These are phyloP conservation scores for Drosophila helvetica DNA, from an alignment of 2,888 invertebrate genomes.

Conservation along the genomic window DNA sequence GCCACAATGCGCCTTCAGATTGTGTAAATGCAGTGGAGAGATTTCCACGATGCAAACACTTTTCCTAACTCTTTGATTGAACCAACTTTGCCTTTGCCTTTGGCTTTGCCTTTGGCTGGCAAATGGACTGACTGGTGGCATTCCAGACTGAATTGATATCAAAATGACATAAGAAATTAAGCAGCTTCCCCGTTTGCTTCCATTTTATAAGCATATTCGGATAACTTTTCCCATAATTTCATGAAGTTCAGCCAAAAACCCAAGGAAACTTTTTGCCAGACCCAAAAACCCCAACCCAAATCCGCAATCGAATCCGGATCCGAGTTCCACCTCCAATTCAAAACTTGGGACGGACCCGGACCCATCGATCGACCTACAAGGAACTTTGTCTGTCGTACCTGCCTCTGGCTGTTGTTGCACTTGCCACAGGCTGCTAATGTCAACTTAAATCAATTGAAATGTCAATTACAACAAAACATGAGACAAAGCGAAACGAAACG, in stretches of 20 bases:
- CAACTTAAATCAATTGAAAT: constrained; percentile 77
- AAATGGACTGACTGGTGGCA: not conserved
- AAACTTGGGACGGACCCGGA: constrained; percentile 15
- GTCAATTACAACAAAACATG: constrained; percentile 73
- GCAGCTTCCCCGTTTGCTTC: not conserved
- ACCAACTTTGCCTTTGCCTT: not conserved
- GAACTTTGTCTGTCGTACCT: constrained; percentile 22
- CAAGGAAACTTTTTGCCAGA: constrained; percentile 4
- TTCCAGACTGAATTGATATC: not conserved
- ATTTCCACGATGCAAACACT: not conserved
- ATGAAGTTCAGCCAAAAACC: not conserved
- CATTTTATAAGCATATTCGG: not conserved
- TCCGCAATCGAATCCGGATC: not conserved
- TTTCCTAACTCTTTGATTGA: not conserved
- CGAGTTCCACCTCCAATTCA: constrained; percentile 3
- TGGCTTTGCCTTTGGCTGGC: not conserved
- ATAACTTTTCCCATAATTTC: not conserved
- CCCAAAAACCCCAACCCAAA: not conserved
- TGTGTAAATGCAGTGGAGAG: not conserved
- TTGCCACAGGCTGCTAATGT: constrained; percentile 59
- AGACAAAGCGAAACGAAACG: constrained; percentile 33
- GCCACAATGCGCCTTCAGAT: not conserved
- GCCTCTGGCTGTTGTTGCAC: not conserved
- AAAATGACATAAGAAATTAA: not conserved
- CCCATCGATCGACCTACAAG: constrained; percentile 30